A percentile compares a stretch with the other conserved stretches of the same genome.
phyloP scores from a whole-genome alignment of 2,888 invertebrate species.

The Metacarcinus magister region DNA sequence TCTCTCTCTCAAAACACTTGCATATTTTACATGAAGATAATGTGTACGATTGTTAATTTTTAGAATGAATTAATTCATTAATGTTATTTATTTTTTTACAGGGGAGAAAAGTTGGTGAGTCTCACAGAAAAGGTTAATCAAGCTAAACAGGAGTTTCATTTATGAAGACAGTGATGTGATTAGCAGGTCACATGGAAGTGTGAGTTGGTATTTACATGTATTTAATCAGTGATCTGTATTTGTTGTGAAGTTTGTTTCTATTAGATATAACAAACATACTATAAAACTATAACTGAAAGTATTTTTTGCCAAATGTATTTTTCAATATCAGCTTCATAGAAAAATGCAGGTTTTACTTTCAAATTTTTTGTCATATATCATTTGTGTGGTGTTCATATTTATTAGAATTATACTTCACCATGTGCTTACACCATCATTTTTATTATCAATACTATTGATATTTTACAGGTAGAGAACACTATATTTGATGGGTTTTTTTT shows the following conservation, averaged over 20 bases:
- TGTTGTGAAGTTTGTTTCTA: not conserved
- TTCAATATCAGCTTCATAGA: not conserved
- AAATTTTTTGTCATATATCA: not conserved
- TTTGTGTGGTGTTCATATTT: no score
- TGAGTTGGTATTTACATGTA: not conserved
- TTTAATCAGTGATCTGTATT: not conserved
- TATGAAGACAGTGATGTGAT: slow-evolving; percentile 62
- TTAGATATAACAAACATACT: not conserved
- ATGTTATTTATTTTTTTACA: slow-evolving; percentile 30
- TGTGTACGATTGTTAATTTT: not conserved
- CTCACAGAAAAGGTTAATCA: slow-evolving; percentile 67
- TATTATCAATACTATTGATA: not conserved
- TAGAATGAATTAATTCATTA: not conserved
- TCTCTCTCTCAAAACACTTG: not conserved
- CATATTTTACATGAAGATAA: not conserved
- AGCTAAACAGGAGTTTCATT: slow-evolving; percentile 68
- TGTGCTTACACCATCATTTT: not conserved
- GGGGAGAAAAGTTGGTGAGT: slow-evolving; percentile 69
- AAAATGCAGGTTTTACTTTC: not conserved
- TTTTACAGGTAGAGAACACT: no score
- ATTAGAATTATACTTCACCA: no score
- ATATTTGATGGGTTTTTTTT: no score
- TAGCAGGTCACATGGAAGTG: not conserved
- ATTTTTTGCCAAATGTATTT: not conserved
- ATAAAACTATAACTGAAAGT: not conserved